phyloP scores from a whole-genome alignment of 1,140 invertebrate species.

The Drosophila azteca region DNA sequence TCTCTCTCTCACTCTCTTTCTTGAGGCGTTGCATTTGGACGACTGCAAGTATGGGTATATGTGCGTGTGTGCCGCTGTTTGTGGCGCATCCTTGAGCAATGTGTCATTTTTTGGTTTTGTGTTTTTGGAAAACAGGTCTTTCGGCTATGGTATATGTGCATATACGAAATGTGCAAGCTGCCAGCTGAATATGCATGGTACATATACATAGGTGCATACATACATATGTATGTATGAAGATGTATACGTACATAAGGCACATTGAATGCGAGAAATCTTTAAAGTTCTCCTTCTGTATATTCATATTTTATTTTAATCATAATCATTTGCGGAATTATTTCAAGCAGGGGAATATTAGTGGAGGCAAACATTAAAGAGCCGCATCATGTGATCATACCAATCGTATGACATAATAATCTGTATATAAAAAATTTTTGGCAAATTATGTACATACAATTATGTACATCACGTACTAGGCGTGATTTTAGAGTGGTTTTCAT shows the following conservation, averaged over 20 bases:
- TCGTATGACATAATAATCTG: no score
- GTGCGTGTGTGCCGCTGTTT: conserved; percentile 10
- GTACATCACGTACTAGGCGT: no score
- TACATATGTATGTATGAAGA: not conserved
- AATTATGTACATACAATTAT: no score
- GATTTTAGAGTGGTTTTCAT: no score
- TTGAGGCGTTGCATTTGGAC: conserved; percentile 15
- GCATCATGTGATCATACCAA: no score
- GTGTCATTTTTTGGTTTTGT: conserved; percentile 35
- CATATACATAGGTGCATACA: not conserved
- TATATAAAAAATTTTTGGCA: no score
- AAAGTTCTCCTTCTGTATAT: no score
- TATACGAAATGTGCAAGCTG: conserved; percentile 9
- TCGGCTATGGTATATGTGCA: not conserved
- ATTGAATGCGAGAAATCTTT: not conserved
- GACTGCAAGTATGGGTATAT: conserved; percentile 9
- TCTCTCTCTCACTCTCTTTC: conserved; percentile 12
- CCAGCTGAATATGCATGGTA: conserved; percentile 28
- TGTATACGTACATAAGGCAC: not conserved
- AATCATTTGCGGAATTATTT: no score
- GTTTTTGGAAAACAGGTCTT: conserved; percentile 44
- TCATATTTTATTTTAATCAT: no score
- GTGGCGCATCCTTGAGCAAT: conserved; percentile 47
- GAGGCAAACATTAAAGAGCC: no score
- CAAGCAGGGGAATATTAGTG: no score